These are phyloP conservation scores for Pomatorhinus ruficollis DNA, from an alignment of 2,113 vertebrate species.

Conservation along the genomic window DNA sequence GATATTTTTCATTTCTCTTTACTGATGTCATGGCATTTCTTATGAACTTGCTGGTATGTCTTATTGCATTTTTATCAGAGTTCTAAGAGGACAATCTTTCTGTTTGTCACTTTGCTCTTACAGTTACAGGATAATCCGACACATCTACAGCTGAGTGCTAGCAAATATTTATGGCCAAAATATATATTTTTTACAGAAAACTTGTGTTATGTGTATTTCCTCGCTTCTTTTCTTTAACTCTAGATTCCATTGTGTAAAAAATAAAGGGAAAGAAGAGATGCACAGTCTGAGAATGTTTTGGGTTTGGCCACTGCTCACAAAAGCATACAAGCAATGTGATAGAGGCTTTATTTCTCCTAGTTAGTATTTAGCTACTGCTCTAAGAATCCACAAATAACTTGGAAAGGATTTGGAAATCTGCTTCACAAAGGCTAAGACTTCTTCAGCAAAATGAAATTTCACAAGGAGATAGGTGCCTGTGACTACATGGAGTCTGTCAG, in stretches of 20 bases:
- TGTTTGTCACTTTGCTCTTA: neutral
- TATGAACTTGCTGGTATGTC: neutral
- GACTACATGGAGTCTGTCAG: neutral
- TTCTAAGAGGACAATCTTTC: neutral
- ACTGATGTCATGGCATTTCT: neutral
- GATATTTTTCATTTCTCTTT: neutral
- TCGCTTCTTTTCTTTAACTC: neutral
- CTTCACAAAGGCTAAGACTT: neutral
- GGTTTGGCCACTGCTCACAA: neutral
- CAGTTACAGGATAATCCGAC: neutral
- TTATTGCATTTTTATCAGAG: neutral
- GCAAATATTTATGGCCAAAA: neutral
- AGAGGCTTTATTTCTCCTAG: neutral
- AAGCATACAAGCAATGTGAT: neutral
- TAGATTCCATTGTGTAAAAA: neutral
- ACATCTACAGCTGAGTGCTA: neutral
- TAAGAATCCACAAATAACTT: neutral
- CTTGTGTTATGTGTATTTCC: neutral
- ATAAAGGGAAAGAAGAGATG: neutral
- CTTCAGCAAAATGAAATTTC: neutral
- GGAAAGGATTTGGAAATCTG: neutral
- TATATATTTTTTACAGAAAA: neutral
- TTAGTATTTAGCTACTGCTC: neutral
- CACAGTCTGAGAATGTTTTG: neutral
- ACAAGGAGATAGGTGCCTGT: neutral